These are phyloP conservation scores for Mus pahari DNA, from an alignment of 2,113 vertebrate species.

Conservation along the genomic window DNA sequence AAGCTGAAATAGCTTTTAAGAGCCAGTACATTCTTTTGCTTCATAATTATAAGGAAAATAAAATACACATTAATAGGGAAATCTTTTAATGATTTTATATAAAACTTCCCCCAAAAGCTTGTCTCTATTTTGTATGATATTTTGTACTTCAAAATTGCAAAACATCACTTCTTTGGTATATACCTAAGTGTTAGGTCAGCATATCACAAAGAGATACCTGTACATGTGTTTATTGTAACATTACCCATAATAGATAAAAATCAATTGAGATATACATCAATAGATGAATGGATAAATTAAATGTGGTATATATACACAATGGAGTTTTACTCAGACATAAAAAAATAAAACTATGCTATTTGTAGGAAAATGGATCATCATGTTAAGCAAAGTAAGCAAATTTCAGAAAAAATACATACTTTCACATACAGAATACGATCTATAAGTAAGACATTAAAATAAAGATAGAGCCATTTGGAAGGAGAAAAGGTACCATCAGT, in stretches of 20 bases:
- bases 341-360: neutral
- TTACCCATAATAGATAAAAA: neutral
- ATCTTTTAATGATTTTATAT: constrained; percentile 20
- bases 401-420: neutral
- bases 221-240: neutral
- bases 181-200: neutral
- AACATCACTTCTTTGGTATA: neutral
- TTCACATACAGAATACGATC: neutral
- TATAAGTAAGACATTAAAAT: neutral
- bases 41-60: neutral
- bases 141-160: neutral
- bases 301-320: neutral
- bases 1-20: neutral
- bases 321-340: neutral
- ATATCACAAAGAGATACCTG: neutral
- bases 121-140: neutral
- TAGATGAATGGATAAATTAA: neutral
- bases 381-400: neutral
- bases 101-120: constrained; percentile 17
- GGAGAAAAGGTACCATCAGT: neutral
- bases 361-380: neutral
- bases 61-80: neutral
- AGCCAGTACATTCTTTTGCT: neutral
- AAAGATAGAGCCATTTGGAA: neutral
- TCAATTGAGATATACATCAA: neutral